Evolutionary conservation across 1,140 invertebrate genomes (phyloP), one percentile per base, ranked within the genome.

Genomic region (Euwallacea fornicatus): DNA sequence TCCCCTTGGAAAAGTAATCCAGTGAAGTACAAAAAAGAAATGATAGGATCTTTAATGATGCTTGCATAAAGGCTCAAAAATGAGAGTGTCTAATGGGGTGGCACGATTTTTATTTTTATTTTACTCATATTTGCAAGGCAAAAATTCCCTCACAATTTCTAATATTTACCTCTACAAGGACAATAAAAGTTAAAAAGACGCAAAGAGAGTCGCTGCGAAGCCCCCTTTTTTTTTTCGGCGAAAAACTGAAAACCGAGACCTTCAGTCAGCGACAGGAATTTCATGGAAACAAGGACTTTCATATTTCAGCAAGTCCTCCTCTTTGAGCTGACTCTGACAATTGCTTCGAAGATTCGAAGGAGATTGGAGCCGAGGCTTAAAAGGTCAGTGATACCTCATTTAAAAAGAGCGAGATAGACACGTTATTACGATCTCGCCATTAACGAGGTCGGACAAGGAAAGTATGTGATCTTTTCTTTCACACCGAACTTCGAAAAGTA

Each of bases 281-380:
- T 65, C 69, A 62, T 60, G 63, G 66, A 66, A 47, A 71, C 47
- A 71, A 71, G 62, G 55, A 50, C 69, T 59, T 71, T 44, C 69
- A 71, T 71, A 71, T 71, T 71, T 71, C 56, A 71, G 69, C 56
- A 71, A 16, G 62, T 71, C 65, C 65, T 71, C 42, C 56, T 71
- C 62, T 71, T 71, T 59, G 43, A 71, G 53, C 53, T 65, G 47
- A 64, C 69, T 59, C 53, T 15, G 62, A 16, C 61, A 71, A 71
- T 71, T 65, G 69, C 62, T 71, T 59, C 61, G 61, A 59, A 47
- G 69, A 58, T 65, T 46, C 58, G 68, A 70, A 64, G 59, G 62
- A 60, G 68, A 68, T 60, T 68, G 61, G 43, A 43, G 47, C 54
- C 42, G 60, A 43, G 60, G 63, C 68, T 63, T 62, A 21, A 60